Percentiles rank a stretch among this genome's conserved stretches.
These are phyloP conservation scores for Pseudomyrmex sp. DNA, from an alignment of 1,140 invertebrate genomes.

Conservation along the genomic window DNA sequence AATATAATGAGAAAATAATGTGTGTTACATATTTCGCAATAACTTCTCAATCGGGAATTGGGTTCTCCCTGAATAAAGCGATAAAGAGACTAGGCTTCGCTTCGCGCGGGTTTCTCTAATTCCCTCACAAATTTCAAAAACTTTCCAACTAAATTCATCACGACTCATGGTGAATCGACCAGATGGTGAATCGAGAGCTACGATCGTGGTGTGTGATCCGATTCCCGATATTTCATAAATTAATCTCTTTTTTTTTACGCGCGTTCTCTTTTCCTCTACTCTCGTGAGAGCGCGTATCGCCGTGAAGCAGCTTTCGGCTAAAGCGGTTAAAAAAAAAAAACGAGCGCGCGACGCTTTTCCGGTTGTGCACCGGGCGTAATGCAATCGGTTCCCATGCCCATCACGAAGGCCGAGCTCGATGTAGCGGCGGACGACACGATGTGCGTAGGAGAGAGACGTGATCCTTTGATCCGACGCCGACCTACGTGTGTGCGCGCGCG, in stretches of 20 bases:
- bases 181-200: background rate
- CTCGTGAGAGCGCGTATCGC: conserved; percentile 6
- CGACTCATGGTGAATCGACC: background rate
- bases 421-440: conserved; percentile 61
- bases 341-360: conserved; percentile 47
- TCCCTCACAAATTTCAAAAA: background rate
- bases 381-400: conserved; percentile 73
- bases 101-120: background rate
- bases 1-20: background rate
- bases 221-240: conserved; percentile 12
- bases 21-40: background rate
- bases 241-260: conserved; percentile 36
- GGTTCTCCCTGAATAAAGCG: background rate
- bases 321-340: conserved; percentile 33
- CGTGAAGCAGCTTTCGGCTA: conserved; percentile 19
- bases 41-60: background rate
- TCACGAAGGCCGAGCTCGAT: conserved; percentile 64
- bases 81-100: background rate
- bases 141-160: conserved; percentile 2
- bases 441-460: conserved; percentile 73
- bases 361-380: conserved; percentile 60
- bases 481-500: conserved; percentile 61
- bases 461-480: conserved; percentile 73
- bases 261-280: background rate
- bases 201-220: conserved; percentile 3